These are phyloP conservation scores for Drosophila novamexicana DNA, from an alignment of 1,140 invertebrate genomes.

Conservation along the genomic window DNA sequence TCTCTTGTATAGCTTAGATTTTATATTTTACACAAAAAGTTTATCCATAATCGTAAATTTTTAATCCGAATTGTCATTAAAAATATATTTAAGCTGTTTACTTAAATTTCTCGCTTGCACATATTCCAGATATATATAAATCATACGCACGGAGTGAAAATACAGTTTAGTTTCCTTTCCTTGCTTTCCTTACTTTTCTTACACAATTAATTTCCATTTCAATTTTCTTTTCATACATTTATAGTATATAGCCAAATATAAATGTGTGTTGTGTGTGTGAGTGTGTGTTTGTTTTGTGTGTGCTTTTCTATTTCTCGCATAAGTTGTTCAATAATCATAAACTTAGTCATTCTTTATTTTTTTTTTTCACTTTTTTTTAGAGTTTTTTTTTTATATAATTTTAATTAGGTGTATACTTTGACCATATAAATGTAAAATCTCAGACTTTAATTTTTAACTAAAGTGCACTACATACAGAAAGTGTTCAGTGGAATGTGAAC, in stretches of 20 bases:
- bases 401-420: slow-evolving; percentile 65
- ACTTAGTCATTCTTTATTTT: slow-evolving; percentile 62
- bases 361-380: slow-evolving; percentile 38
- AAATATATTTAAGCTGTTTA: slow-evolving; percentile 73
- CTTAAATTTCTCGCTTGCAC: slow-evolving; percentile 60
- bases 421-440: slow-evolving; percentile 78
- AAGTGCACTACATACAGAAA: slow-evolving; percentile 78
- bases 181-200: slow-evolving; percentile 41
- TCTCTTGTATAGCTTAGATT: slow-evolving; percentile 60
- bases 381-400: slow-evolving; percentile 40
- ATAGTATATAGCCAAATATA: slow-evolving; percentile 62
- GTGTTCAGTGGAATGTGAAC: slow-evolving; percentile 49
- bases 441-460: slow-evolving; percentile 84
- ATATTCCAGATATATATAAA: slow-evolving; percentile 60
- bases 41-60: slow-evolving; percentile 78
- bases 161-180: slow-evolving; percentile 37
- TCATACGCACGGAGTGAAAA: slow-evolving; percentile 61
- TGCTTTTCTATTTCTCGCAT: slow-evolving; percentile 19
- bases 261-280: slow-evolving; percentile 31
- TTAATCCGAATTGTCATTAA: slow-evolving; percentile 71
- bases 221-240: slow-evolving; percentile 20
- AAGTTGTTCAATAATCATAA: slow-evolving; percentile 64
- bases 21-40: slow-evolving; percentile 77
- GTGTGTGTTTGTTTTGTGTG: slow-evolving; percentile 13
- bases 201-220: slow-evolving; percentile 14